A percentile compares a stretch with the other conserved stretches of the same genome.
These are phyloP conservation scores for Pachypanchax playfairii DNA, from an alignment of 2,113 vertebrate species.

Conservation along the genomic window DNA sequence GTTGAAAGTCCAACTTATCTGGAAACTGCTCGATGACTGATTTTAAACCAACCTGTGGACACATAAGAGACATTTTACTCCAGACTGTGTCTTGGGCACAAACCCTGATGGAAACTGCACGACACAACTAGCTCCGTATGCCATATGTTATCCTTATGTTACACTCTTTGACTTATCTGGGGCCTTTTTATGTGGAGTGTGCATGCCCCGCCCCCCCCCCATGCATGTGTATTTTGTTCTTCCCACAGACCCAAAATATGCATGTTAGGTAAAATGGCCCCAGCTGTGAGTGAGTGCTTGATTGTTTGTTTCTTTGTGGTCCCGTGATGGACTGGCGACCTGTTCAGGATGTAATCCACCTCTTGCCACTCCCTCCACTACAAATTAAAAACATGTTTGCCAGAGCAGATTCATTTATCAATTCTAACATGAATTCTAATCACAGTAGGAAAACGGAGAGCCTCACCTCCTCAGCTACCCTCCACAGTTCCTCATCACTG, in stretches of 20 bases:
- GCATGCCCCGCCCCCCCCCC: too few relatives aligned
- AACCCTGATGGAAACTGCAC: not conserved
- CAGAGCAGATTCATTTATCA: not conserved
- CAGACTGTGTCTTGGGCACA: not conserved
- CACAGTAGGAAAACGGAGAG: constrained; percentile 1
- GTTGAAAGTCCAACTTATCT: constrained; percentile 92
- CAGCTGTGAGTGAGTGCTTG: too few relatives aligned
- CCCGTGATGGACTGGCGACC: too few relatives aligned
- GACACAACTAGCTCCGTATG: too few relatives aligned
- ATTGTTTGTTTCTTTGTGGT: too few relatives aligned
- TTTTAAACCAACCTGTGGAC: constrained; percentile 89
- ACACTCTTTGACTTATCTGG: too few relatives aligned
- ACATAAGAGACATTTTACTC: constrained; percentile 4
- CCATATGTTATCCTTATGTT: too few relatives aligned
- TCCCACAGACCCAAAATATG: too few relatives aligned
- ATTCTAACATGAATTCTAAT: not conserved
- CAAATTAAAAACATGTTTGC: not conserved
- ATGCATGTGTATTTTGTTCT: too few relatives aligned
- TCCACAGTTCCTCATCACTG: constrained; percentile 95
- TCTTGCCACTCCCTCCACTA: constrained; percentile 69
- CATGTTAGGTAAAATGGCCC: too few relatives aligned
- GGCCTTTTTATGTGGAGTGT: too few relatives aligned
- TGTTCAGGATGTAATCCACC: too few relatives aligned
- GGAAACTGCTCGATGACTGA: constrained; percentile 98
- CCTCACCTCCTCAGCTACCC: constrained; percentile 90